Evolutionary conservation across 2,797 vertebrate genomes (phyloP), one percentile per base, ranked within the genome.

Genomic region (Propithecus perrieri): DNA sequence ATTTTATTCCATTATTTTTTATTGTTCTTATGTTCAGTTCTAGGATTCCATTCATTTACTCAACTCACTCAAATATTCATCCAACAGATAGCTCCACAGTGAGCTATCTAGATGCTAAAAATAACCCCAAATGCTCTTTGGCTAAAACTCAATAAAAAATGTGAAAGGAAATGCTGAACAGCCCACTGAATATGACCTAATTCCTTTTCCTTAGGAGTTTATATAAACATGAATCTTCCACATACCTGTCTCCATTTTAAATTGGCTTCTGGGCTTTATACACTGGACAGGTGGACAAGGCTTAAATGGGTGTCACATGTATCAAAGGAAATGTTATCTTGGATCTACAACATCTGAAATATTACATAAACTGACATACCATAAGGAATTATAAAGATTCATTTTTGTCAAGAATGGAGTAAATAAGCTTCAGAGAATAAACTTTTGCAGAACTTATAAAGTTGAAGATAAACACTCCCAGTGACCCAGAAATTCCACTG

Each of bases 71-170:
- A 59, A 89, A 78, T 67, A 93, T 48, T 94, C 89, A 96, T 26
- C 78, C 5, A 84, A 83, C 55, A 81, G 88, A 94, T 0, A 84
- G 93, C 55, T 59, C 91, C 75, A 86, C 41, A 30, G 59, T 55
- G 75, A 93, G 86, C 84, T 79, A 89, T 33, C 61, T 22, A 78
- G 72, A 75, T 48, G 24, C 94, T 95, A 84, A 96, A 97, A 94
- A 96, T 94, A 85, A 83, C 55, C 61, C 28, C 79, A 94, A 95
- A 81, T 86, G 59, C 41, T 96, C 89, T 96, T 86, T 83, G 38
- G 35, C 89, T 91, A 97, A 96, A 87, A 93, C 48, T 43, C 65
- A 91, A 84, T 94, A 95, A 94, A 96, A 93, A 85, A 65, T 81
- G 9, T 85, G 75, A 75, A 81, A 92, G 30, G 35, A 83, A 94